These are phyloP conservation scores for Hirtodrosophila trivittata DNA, from an alignment of 2,888 invertebrate genomes.

Conservation along the genomic window DNA sequence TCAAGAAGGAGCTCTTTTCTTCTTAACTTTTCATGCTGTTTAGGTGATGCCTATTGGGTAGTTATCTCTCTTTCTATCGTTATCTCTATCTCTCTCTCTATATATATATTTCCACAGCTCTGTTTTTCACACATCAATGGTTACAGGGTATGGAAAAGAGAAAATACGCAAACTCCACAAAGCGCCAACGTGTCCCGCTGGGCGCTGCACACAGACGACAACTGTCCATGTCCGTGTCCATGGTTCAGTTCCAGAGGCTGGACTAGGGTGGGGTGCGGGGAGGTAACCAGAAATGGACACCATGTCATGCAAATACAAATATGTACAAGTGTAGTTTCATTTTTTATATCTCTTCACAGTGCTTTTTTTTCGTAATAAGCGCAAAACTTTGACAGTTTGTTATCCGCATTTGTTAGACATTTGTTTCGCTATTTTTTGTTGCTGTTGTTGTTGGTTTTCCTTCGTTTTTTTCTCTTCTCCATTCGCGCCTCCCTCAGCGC, in stretches of 20 bases:
- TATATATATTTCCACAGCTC: no score
- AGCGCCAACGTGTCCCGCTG: constrained; percentile 55
- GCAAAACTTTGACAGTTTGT: constrained; percentile 81
- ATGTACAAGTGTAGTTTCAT: constrained; percentile 41
- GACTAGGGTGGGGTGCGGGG: background rate
- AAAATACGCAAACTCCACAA: constrained; percentile 16
- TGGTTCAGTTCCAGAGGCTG: constrained; percentile 1
- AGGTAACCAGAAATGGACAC: constrained; percentile 37
- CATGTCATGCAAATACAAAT: constrained; percentile 62
- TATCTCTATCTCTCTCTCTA: no score
- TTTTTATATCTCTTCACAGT: constrained; percentile 19
- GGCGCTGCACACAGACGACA: constrained; percentile 52
- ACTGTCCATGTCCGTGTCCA: constrained; percentile 46
- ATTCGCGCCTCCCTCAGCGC: constrained; percentile 51
- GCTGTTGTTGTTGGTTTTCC: constrained; percentile 1
- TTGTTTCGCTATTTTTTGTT: constrained; percentile 33
- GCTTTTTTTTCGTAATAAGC: constrained; percentile 60
- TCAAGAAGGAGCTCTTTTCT: no score
- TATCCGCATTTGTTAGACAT: constrained; percentile 75
- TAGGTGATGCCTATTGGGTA: no score
- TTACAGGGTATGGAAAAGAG: background rate
- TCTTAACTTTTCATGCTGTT: no score
- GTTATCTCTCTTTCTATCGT: no score
- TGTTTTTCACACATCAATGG: background rate
- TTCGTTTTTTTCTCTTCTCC: constrained; percentile 3